Conservation (phyloP, 2,888 invertebrate genomes). For the Alloscopus bannaensis region DNA sequence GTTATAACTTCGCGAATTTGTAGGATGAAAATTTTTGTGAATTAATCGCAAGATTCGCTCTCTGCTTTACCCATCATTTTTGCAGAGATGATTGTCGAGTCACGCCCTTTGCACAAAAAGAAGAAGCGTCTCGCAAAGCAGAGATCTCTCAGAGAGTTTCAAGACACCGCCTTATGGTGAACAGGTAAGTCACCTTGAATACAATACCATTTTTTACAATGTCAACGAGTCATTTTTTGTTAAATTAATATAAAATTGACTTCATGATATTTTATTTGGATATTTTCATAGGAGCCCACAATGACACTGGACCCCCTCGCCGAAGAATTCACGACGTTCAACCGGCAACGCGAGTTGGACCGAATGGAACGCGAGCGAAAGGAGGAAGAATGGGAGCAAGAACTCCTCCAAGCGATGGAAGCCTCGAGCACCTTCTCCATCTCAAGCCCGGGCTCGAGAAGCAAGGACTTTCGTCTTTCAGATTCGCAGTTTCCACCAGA, state of each 20-base stretch:
- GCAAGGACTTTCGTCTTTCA: slow-evolving; percentile 69
- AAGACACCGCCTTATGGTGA: slow-evolving; percentile 74
- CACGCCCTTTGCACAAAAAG: slow-evolving; percentile 88
- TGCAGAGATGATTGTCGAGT: slow-evolving; percentile 90
- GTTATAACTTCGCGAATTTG: too few relatives aligned
- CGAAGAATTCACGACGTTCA: slow-evolving; percentile 81
- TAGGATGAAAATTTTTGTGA: too few relatives aligned
- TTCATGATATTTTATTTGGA: too few relatives aligned
- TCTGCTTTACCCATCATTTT: too few relatives aligned
- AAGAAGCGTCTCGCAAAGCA: slow-evolving; percentile 89
- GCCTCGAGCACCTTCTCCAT: slow-evolving; percentile 77
- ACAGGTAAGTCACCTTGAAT: slow-evolving; percentile 62
- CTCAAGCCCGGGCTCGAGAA: slow-evolving; percentile 45
- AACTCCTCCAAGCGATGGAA: slow-evolving; percentile 82
- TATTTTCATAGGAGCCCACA: slow-evolving; percentile 73
- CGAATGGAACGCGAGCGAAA: slow-evolving; percentile 81
- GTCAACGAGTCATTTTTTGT: too few relatives aligned
- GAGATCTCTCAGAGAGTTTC: slow-evolving; percentile 78
- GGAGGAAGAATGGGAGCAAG: slow-evolving; percentile 83
- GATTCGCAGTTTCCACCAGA: slow-evolving; percentile 69
- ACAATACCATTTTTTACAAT: too few relatives aligned
- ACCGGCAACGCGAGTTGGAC: slow-evolving; percentile 83
- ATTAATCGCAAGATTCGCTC: too few relatives aligned
- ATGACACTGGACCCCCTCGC: slow-evolving; percentile 75
- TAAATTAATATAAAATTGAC: too few relatives aligned